These are phyloP conservation scores for Engystomops pustulosus DNA, from an alignment of 2,113 vertebrate genomes.

Conservation along the genomic window DNA sequence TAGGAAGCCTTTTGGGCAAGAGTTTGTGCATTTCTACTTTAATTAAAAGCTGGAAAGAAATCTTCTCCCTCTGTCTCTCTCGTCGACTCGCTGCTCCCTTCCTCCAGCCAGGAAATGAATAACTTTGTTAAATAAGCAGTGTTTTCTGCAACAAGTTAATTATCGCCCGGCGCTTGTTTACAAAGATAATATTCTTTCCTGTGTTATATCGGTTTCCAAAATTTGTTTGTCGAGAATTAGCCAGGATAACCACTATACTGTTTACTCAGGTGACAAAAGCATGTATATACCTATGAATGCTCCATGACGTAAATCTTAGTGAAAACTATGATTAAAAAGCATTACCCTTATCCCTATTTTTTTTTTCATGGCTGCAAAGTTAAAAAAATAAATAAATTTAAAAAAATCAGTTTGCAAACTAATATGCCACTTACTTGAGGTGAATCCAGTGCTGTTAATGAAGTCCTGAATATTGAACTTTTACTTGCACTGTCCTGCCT, in stretches of 20 bases:
- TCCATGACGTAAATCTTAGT: no score
- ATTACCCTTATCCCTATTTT: no score
- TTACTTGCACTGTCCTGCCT: no score
- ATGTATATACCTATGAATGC: no score
- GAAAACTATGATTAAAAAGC: no score
- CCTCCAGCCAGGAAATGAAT: conserved; percentile 37
- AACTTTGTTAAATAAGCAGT: conserved; percentile 19
- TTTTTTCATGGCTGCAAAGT: no score
- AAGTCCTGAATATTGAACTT: no score
- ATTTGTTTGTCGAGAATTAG: no score
- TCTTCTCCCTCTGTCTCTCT: not conserved
- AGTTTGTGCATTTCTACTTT: conserved; percentile 28
- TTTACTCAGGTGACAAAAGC: not conserved
- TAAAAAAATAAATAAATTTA: no score
- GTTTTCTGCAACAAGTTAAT: conserved; percentile 28
- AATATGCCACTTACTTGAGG: no score
- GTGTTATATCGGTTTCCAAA: not conserved
- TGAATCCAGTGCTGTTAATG: no score
- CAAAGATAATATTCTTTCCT: not conserved
- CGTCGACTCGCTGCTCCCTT: conserved; percentile 18
- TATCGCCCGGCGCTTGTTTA: conserved; percentile 8
- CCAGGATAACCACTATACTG: not conserved
- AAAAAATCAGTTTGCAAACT: no score
- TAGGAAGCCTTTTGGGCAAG: conserved; percentile 22
- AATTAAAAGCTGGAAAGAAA: conserved; percentile 42